phyloP scores from a whole-genome alignment of 2,113 vertebrate genomes.

The Anguilla rostrata region DNA sequence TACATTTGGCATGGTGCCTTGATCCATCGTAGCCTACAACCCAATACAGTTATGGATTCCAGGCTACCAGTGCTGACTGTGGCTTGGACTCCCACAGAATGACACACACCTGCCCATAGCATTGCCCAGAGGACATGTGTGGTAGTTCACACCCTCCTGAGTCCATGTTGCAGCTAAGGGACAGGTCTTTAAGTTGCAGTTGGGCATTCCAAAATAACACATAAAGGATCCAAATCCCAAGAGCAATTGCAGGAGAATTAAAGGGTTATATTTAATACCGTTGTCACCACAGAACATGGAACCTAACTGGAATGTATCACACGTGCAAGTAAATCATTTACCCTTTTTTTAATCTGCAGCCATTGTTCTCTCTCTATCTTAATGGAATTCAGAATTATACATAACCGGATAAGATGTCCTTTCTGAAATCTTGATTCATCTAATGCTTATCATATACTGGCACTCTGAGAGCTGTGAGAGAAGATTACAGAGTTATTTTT shows the following conservation, averaged over 20 bases:
- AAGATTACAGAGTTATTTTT: constrained; percentile 3
- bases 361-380: not conserved
- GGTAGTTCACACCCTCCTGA: no score
- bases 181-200: no score
- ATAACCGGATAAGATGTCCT: not conserved
- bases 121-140: no score
- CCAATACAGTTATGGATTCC: no score
- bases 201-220: not conserved
- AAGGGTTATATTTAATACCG: not conserved
- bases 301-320: not conserved
- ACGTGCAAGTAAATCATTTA: no score
- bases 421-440: constrained; percentile 16
- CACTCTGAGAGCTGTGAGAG: not conserved
- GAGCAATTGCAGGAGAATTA: no score
- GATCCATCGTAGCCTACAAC: no score
- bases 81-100: no score
- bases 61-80: no score
- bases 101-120: no score
- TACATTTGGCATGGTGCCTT: no score
- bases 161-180: no score
- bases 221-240: not conserved
- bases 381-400: not conserved
- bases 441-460: constrained; percentile 4
- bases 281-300: not conserved
- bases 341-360: not conserved